Evolutionary conservation across 2,797 vertebrate species (phyloP).

Genomic region (Darevskia mixta): DNA sequence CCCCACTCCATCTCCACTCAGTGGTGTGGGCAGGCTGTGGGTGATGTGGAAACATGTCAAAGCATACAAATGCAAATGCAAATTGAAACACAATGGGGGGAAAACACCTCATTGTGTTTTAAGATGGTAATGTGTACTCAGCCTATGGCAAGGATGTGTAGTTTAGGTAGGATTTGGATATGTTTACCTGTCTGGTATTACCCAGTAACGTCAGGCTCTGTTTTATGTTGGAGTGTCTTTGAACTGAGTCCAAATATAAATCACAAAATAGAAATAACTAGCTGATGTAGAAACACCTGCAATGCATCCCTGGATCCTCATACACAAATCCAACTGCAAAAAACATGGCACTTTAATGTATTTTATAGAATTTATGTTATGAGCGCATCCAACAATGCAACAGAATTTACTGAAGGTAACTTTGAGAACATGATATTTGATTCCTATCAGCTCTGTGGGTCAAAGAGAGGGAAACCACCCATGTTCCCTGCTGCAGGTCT

Average conservation of each 20-base stretch:
- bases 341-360: constrained; percentile 67
- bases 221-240: constrained; percentile 28
- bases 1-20: no score
- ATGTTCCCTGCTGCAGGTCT: constrained; percentile 58
- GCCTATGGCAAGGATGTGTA: background rate
- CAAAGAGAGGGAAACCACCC: constrained; percentile 60
- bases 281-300: constrained; percentile 42
- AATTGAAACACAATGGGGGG: no score
- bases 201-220: background rate
- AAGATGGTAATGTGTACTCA: background rate
- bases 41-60: no score
- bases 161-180: constrained; percentile 5
- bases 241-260: constrained; percentile 33
- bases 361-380: constrained; percentile 71
- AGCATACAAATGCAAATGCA: no score
- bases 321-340: constrained; percentile 48
- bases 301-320: constrained; percentile 5
- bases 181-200: constrained; percentile 12
- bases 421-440: constrained; percentile 77
- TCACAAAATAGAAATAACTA: constrained; percentile 4
- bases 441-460: constrained; percentile 67
- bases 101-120: no score
- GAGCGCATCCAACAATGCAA: constrained; percentile 65
- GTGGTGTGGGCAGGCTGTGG: no score
- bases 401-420: constrained; percentile 76